Evolutionary conservation across 2,113 vertebrate species (phyloP), one percentile per base, ranked within the genome.

Genomic region (Pluvialis apricaria): DNA sequence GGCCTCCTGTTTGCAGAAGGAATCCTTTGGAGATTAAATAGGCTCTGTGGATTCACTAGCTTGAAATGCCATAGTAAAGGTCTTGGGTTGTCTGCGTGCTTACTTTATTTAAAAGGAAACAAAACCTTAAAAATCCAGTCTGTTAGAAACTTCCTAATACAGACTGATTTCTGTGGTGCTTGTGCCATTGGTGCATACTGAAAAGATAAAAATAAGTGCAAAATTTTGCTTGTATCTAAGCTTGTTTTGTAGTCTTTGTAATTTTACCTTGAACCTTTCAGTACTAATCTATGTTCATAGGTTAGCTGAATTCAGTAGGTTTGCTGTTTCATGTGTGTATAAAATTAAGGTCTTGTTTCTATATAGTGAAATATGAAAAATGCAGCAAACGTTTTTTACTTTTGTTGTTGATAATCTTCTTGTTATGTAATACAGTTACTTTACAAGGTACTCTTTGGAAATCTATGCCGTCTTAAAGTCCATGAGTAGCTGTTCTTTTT

Each of bases 381-480:
- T 11, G 2, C 61, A 16, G 6, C 38, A 60, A 72, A 42, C 0
- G 0, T 17, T 61, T 88, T 82, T 62, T 34, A 24, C 2, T 4
- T 72, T 17, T 58, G 8, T 54, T 52, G 11, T n/a, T 51, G 28
- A 16, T 68, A 40, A 19, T 31, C 47, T 80, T 64, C 18, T 5
- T 79, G 15, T 36, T 81, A 21, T 11, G 49, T 62, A 62, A 17
- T 77, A 24, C 11, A 38, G 34, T 70, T 82, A 29, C 26, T 72
- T 54, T 66, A 31, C 45, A 72, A 71, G 45, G 18, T 66, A 20
- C 5, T 2, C 22, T 47, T 71, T 60, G 10, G 25, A 66, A 78
- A 69, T 31, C 16, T 49, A 0, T 58, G 13, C 31, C 0, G 0
- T 75, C 47, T 45, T n/a, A 21, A 47, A 84, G 32, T 45, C 17